Percentiles rank a stretch among this genome's conserved stretches.
These are phyloP conservation scores for Catostylus mosaicus DNA, from an alignment of 30 jellyfish, hydroid and myxozoan species.

Conservation along the genomic window DNA sequence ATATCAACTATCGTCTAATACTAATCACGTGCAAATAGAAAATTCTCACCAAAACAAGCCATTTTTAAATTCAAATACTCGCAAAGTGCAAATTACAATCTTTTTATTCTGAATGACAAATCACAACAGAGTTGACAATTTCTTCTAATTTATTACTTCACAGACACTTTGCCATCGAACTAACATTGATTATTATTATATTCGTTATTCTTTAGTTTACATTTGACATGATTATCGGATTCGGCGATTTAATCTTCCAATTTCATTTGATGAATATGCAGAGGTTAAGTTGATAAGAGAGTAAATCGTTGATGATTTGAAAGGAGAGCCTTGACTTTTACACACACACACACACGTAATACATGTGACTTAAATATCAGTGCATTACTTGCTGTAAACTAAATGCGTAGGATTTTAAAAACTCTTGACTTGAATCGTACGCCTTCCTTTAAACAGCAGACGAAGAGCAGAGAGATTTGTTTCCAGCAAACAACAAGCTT, in stretches of 20 bases:
- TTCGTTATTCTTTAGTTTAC: neutral
- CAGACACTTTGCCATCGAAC: neutral
- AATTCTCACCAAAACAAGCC: conserved; percentile 23
- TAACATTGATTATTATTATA: neutral
- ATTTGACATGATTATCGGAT: conserved; percentile 18
- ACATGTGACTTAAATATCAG: neutral
- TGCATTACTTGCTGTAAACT: neutral
- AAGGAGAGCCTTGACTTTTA: conserved; percentile 30
- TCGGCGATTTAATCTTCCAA: conserved; percentile 25
- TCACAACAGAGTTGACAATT: neutral
- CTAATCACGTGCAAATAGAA: conserved; percentile 22
- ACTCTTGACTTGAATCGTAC: neutral
- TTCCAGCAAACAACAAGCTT: conserved; percentile 50
- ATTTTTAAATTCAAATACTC: neutral
- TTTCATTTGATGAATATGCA: conserved; percentile 14
- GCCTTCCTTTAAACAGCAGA: conserved; percentile 52
- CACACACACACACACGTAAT: neutral
- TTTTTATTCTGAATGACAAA: neutral
- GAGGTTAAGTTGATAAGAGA: conserved; percentile 23
- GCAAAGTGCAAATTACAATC: neutral
- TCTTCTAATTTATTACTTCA: neutral
- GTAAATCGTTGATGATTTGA: conserved; percentile 15
- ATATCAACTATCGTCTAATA: conserved; percentile 12
- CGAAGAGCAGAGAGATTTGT: conserved; percentile 68
- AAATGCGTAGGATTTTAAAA: neutral